Percentiles rank a stretch among this genome's conserved stretches.
Conservation (phyloP, 2,113 vertebrate species). For the Callospermophilus lateralis region DNA sequence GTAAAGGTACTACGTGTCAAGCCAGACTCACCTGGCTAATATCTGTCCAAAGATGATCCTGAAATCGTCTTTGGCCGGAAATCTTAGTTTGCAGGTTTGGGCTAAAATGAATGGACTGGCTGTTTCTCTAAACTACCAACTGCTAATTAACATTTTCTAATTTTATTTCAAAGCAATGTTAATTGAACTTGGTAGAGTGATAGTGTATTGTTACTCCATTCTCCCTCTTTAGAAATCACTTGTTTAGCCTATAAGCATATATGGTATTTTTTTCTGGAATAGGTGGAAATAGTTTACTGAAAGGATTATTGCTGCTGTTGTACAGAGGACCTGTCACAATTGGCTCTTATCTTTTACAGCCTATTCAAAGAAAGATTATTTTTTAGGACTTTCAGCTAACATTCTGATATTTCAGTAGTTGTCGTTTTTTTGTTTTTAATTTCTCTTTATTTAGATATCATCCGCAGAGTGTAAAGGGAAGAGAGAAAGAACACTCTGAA, state of each 20-base stretch:
- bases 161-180: conserved; percentile 18
- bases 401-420: background rate
- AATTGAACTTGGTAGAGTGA: background rate
- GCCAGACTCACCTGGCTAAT: background rate
- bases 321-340: background rate
- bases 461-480: background rate
- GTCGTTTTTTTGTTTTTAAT: background rate
- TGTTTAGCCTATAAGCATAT: background rate
- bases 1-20: background rate
- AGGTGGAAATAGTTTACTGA: background rate
- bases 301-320: background rate
- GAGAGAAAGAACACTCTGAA: background rate
- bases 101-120: background rate
- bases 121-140: conserved; percentile 3
- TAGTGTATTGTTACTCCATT: background rate
- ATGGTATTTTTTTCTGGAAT: background rate
- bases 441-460: conserved; percentile 11
- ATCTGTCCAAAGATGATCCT: background rate
- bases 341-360: background rate
- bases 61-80: background rate
- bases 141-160: conserved; percentile 16
- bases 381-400: conserved; percentile 17
- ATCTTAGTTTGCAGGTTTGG: background rate
- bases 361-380: conserved; percentile 2
- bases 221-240: conserved; percentile 3